Conservation (phyloP, 2,888 invertebrate species). For the Torymus texanus region DNA sequence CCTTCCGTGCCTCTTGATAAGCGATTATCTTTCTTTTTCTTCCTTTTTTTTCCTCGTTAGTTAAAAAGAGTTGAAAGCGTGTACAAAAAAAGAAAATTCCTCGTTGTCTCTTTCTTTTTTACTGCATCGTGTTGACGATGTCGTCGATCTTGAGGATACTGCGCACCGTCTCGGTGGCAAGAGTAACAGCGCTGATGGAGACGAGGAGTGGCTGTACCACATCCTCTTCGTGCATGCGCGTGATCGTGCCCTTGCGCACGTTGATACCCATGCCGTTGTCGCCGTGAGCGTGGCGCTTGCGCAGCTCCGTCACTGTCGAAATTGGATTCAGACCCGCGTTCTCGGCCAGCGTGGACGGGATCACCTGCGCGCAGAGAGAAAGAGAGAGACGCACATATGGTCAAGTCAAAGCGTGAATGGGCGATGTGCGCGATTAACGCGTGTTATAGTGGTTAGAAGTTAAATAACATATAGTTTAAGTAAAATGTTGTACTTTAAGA, state of each 20-base stretch:
- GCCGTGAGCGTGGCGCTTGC: constrained; percentile 93
- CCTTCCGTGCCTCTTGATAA: too few species aligned
- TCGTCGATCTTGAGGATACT: constrained; percentile 99
- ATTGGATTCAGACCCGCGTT: constrained; percentile 96
- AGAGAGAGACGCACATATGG: too few species aligned
- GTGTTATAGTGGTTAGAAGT: too few species aligned
- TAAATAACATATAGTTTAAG: too few species aligned
- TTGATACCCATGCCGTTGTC: constrained; percentile 95
- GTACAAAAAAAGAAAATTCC: constrained; percentile 9
- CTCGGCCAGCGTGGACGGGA: constrained; percentile 93
- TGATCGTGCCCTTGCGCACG: constrained; percentile 96
- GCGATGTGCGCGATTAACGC: too few species aligned
- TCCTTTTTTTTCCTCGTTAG: too few species aligned
- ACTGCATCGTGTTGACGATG: constrained; percentile 84
- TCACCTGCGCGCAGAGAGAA: constrained; percentile 76
- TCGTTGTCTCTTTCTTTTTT: constrained; percentile 48
- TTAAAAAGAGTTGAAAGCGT: constrained; percentile 10
- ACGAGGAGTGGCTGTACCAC: constrained; percentile 98
- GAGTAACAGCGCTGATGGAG: constrained; percentile 92
- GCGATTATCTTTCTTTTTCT: too few species aligned
- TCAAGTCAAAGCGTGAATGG: too few species aligned
- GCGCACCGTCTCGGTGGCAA: constrained; percentile 97
- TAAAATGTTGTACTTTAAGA: too few species aligned
- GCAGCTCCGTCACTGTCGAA: constrained; percentile 95
- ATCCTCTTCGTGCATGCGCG: constrained; percentile 97